These are phyloP conservation scores for Drosophila rhopaloa DNA, from an alignment of 1,140 invertebrate genomes.

Conservation along the genomic window DNA sequence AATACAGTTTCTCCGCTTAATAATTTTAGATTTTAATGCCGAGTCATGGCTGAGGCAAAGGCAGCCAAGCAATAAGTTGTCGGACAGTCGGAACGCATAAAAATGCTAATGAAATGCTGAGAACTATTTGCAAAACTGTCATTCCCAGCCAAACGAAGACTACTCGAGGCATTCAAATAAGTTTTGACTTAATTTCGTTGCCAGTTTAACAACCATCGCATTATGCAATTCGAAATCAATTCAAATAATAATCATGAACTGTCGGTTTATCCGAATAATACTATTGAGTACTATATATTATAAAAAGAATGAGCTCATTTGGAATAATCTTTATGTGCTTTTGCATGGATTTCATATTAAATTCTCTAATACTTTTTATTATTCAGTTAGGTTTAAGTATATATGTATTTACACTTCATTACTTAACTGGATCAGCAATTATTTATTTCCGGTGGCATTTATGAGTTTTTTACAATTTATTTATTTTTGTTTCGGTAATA, in stretches of 20 bases:
- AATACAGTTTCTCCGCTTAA: conserved; percentile 41
- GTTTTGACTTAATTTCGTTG: conserved; percentile 23
- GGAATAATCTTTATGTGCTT: neutral
- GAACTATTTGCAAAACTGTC: conserved; percentile 49
- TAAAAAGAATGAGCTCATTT: conserved; percentile 1
- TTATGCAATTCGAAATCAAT: conserved; percentile 49
- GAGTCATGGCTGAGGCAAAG: conserved; percentile 54
- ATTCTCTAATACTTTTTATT: no score
- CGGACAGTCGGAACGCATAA: conserved; percentile 51
- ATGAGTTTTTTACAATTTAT: no score
- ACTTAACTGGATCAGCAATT: no score
- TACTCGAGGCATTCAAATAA: conserved; percentile 48
- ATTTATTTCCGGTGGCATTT: no score
- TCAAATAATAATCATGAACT: conserved; percentile 7
- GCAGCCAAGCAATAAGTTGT: conserved; percentile 45
- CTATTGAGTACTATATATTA: neutral
- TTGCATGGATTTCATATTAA: no score
- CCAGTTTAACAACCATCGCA: conserved; percentile 21
- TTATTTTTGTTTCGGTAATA: no score
- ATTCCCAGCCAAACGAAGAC: conserved; percentile 23
- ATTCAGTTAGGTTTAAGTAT: no score
- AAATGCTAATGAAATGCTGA: conserved; percentile 59
- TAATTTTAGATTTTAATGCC: conserved; percentile 58
- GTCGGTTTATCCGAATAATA: conserved; percentile 1
- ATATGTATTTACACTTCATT: no score